A percentile compares a stretch with the other conserved stretches of the same genome.
Evolutionary conservation across 2,797 vertebrate genomes (phyloP).

Genomic region (Enteromius paludinosus): DNA sequence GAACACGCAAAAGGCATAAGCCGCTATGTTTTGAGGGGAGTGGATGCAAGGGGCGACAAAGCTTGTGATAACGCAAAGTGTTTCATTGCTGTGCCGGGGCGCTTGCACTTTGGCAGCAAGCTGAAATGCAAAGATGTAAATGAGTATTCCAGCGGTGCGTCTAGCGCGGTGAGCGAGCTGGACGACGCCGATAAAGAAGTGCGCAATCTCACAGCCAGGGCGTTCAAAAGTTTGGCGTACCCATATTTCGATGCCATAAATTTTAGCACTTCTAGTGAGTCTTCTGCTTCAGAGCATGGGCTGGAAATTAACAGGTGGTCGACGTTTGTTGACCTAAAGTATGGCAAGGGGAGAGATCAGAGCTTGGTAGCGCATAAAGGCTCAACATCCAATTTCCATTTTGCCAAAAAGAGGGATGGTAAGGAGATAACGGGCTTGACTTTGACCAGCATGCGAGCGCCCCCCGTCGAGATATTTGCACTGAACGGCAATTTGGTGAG

Average conservation of each 20-base stretch:
- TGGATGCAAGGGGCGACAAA: conserved; percentile 76
- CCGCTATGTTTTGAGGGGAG: conserved; percentile 81
- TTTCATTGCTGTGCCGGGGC: conserved; percentile 83
- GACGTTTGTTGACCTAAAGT: conserved; percentile 90
- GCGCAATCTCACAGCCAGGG: conserved; percentile 88
- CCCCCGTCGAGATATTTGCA: conserved; percentile 82
- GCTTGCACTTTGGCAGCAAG: conserved; percentile 80
- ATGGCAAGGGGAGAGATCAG: conserved; percentile 80
- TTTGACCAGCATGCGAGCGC: conserved; percentile 68
- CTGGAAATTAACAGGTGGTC: conserved; percentile 89
- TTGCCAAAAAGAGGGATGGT: conserved; percentile 68
- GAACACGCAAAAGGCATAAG: conserved; percentile 86
- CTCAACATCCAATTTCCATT: conserved; percentile 70
- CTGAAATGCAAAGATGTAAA: conserved; percentile 76
- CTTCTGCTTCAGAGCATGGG: conserved; percentile 86
- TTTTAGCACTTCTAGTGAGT: conserved; percentile 88
- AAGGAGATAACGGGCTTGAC: conserved; percentile 61
- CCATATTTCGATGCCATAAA: conserved; percentile 88
- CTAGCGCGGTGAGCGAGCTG: conserved; percentile 91
- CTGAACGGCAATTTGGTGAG: conserved; percentile 68
- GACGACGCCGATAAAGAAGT: conserved; percentile 97
- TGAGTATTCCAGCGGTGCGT: conserved; percentile 88
- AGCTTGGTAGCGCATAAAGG: conserved; percentile 72
- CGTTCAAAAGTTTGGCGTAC: conserved; percentile 92
- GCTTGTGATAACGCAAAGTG: conserved; percentile 73